Conservation (phyloP, 2,888 invertebrate species). For the Athrips mouffetella region DNA sequence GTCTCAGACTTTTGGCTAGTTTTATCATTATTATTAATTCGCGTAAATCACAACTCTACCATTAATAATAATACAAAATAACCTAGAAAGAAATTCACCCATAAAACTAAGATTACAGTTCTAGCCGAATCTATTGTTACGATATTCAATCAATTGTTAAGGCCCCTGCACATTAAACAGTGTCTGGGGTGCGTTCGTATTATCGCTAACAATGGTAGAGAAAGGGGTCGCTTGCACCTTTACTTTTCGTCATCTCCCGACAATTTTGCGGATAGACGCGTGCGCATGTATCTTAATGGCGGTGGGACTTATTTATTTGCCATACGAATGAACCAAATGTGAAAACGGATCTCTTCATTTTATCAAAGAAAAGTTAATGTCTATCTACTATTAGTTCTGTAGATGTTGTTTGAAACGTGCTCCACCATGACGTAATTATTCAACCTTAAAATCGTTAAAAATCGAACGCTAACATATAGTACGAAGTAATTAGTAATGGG, state of each 20-base stretch:
- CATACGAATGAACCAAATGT: too few relatives aligned
- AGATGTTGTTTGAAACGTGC: too few relatives aligned
- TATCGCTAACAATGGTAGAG: conserved; percentile 48
- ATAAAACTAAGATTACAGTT: conserved; percentile 14
- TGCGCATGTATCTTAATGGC: conserved; percentile 5
- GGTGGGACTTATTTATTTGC: background rate
- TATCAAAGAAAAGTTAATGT: too few relatives aligned
- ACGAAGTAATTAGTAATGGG: too few relatives aligned
- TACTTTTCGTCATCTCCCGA: conserved; percentile 35
- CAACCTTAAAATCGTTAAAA: too few relatives aligned
- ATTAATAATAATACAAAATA: background rate
- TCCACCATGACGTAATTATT: too few relatives aligned
- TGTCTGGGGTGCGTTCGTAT: conserved; percentile 46
- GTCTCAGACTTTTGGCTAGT: background rate
- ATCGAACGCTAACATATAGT: too few relatives aligned
- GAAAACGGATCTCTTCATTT: too few relatives aligned
- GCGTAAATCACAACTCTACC: background rate
- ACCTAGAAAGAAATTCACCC: background rate
- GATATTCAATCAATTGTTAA: conserved; percentile 40
- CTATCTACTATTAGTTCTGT: too few relatives aligned
- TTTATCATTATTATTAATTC: background rate
- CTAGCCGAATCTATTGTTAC: conserved; percentile 29
- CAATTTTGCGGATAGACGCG: conserved; percentile 14
- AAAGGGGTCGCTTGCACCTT: conserved; percentile 68
- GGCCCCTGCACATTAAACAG: conserved; percentile 43